phyloP scores from a whole-genome alignment of 2,113 vertebrate species.

The Dasyurus viverrinus region DNA sequence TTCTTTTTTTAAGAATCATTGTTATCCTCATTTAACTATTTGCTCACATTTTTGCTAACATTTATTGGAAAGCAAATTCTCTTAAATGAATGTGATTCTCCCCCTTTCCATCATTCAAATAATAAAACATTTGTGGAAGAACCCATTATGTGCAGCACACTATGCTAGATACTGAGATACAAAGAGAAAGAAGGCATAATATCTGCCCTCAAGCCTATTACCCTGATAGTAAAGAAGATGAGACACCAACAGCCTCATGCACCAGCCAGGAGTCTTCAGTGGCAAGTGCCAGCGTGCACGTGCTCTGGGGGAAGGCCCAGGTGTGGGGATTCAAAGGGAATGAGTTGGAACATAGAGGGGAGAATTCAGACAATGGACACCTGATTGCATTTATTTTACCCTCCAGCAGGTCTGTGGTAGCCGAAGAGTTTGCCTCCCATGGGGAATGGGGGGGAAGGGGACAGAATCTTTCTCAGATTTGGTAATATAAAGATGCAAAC shows the following conservation, averaged over 20 bases:
- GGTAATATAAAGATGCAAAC: background rate
- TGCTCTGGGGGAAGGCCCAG: background rate
- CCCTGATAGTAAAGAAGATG: background rate
- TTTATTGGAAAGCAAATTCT: conserved; percentile 47
- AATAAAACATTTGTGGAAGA: conserved; percentile 12
- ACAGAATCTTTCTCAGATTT: background rate
- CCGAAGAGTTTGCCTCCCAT: background rate
- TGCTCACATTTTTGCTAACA: conserved; percentile 39
- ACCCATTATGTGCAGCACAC: background rate
- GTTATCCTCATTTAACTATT: background rate
- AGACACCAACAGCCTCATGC: background rate
- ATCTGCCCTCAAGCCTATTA: background rate
- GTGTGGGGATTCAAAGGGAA: background rate
- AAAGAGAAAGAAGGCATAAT: background rate
- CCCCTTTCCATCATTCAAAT: conserved; percentile 41
- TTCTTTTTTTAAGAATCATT: conserved; percentile 9
- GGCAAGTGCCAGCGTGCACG: background rate
- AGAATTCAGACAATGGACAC: background rate
- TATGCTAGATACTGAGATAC: background rate
- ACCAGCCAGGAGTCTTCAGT: background rate
- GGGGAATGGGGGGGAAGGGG: background rate
- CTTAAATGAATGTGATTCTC: conserved; percentile 13
- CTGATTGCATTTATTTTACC: background rate
- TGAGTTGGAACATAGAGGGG: background rate
- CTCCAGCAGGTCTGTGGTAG: background rate